These are phyloP conservation scores for Tragulus kanchil DNA, from an alignment of 2,113 vertebrate species.

Conservation along the genomic window DNA sequence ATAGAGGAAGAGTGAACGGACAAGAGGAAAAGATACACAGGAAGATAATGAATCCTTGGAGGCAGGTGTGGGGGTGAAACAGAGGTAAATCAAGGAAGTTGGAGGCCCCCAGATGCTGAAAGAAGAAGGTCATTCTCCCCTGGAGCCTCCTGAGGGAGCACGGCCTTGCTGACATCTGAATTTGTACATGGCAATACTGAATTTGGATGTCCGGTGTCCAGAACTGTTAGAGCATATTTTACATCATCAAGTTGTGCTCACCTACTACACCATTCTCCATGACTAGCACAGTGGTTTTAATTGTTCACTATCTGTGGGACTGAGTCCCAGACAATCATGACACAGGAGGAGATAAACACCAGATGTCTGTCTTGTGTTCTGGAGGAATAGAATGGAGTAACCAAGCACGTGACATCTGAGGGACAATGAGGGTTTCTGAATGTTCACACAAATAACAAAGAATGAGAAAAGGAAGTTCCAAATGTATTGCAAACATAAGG, in stretches of 20 bases:
- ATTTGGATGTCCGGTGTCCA: background rate
- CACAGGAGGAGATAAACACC: background rate
- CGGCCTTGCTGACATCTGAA: accelerated
- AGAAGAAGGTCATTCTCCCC: background rate
- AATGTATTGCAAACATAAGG: background rate
- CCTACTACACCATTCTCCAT: background rate
- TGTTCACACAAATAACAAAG: background rate
- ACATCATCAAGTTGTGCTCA: background rate
- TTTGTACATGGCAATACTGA: background rate
- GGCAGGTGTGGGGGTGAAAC: background rate
- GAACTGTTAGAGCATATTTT: background rate
- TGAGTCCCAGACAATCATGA: background rate
- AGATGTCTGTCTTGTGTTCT: no score
- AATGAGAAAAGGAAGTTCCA: background rate
- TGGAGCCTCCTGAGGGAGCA: background rate
- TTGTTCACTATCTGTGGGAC: background rate
- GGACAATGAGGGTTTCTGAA: background rate
- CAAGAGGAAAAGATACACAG: background rate
- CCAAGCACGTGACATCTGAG: background rate
- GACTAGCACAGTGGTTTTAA: background rate
- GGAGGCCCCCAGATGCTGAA: accelerated
- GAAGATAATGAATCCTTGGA: background rate
- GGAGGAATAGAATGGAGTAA: background rate
- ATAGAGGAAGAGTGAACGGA: background rate
- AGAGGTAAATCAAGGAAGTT: background rate